Percentiles rank a stretch among this genome's conserved stretches.
phyloP scores from a whole-genome alignment of 2,797 vertebrate genomes.

The Eleutherodactylus coqui region DNA sequence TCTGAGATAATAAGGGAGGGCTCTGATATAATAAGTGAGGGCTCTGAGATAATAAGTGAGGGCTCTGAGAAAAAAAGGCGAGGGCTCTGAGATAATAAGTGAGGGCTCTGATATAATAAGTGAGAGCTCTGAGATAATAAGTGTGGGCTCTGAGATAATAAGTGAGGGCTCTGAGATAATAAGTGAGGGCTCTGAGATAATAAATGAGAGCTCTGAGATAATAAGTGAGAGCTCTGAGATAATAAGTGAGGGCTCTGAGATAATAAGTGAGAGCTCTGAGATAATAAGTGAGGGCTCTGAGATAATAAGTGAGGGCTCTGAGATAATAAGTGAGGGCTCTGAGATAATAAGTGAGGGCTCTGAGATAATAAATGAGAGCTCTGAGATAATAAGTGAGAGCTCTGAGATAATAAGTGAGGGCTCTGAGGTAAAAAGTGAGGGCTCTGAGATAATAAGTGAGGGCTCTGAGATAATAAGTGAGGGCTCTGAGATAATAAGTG shows the following conservation, averaged over 20 bases:
- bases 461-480: no score
- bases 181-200: neutral
- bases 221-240: neutral
- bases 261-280: no score
- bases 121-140: neutral
- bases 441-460: no score
- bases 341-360: neutral
- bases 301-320: neutral
- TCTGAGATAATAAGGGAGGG: no score
- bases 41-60: no score
- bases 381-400: neutral
- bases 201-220: neutral
- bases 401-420: no score
- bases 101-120: no score
- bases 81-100: neutral
- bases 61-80: no score
- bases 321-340: neutral
- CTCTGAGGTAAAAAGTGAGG: no score
- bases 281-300: neutral
- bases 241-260: neutral
- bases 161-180: neutral
- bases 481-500: no score
- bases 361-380: neutral
- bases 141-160: neutral
- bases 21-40: no score